Conservation (phyloP, 2,888 invertebrate genomes). For the Unio pictorum region DNA sequence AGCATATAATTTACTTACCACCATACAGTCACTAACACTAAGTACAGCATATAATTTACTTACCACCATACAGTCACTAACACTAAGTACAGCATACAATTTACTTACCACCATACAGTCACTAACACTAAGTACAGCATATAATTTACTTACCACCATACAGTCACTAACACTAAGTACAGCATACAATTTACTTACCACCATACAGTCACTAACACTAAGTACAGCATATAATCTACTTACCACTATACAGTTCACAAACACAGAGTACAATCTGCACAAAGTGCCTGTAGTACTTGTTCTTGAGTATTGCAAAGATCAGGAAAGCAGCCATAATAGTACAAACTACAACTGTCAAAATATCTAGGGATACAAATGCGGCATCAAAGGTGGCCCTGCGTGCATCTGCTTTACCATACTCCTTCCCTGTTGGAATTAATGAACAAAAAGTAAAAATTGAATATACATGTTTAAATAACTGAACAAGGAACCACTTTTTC, state of each 20-base stretch:
- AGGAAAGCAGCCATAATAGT: conserved; percentile 54
- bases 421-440: conserved; percentile 58
- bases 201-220: conserved; percentile 68
- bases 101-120: conserved; percentile 49
- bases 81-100: too few relatives aligned
- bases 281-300: conserved; percentile 60
- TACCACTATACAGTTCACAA: conserved; percentile 69
- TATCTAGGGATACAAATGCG: conserved; percentile 65
- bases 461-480: too few relatives aligned
- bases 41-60: conserved; percentile 55
- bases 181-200: conserved; percentile 60
- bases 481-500: too few relatives aligned
- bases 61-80: conserved; percentile 63
- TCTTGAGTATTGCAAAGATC: conserved; percentile 56
- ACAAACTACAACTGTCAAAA: conserved; percentile 61
- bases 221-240: conserved; percentile 57
- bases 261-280: conserved; percentile 65
- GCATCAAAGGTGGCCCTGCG: conserved; percentile 68
- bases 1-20: too few relatives aligned
- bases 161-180: conserved; percentile 66
- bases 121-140: conserved; percentile 64
- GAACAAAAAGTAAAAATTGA: too few relatives aligned
- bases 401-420: conserved; percentile 68
- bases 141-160: conserved; percentile 64
- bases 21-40: conserved; percentile 65